Evolutionary conservation across 2,113 vertebrate species (phyloP).

Genomic region (Dromiciops gliroides): DNA sequence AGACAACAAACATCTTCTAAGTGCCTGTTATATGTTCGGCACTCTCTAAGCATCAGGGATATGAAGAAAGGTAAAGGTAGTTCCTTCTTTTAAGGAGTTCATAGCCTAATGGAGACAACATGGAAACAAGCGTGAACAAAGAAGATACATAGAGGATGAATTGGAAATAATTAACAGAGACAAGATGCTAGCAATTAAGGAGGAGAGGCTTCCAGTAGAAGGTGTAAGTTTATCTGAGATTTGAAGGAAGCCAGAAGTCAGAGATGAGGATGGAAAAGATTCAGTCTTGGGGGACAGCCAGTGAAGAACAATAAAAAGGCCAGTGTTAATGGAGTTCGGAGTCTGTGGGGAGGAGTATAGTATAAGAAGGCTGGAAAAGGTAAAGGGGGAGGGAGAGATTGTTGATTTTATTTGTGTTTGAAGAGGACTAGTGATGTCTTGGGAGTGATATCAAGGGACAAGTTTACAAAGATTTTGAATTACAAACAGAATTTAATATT

Average conservation of each 20-base stretch:
- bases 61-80: neutral
- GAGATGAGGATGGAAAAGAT: neutral
- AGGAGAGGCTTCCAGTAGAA: neutral
- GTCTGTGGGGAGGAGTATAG: neutral
- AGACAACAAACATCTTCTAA: neutral
- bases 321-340: neutral
- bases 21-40: neutral
- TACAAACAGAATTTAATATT: neutral
- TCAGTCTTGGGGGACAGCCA: neutral
- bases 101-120: neutral
- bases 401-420: neutral
- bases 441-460: neutral
- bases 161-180: neutral
- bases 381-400: neutral
- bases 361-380: neutral
- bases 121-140: neutral
- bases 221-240: neutral
- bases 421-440: neutral
- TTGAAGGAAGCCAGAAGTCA: neutral
- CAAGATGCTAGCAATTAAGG: neutral
- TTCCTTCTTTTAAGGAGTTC: neutral
- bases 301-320: neutral
- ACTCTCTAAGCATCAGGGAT: neutral
- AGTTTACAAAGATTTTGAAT: neutral
- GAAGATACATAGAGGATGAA: neutral